These are phyloP conservation scores for Plotosus lineatus DNA, from an alignment of 2,113 vertebrate genomes.

Conservation along the genomic window DNA sequence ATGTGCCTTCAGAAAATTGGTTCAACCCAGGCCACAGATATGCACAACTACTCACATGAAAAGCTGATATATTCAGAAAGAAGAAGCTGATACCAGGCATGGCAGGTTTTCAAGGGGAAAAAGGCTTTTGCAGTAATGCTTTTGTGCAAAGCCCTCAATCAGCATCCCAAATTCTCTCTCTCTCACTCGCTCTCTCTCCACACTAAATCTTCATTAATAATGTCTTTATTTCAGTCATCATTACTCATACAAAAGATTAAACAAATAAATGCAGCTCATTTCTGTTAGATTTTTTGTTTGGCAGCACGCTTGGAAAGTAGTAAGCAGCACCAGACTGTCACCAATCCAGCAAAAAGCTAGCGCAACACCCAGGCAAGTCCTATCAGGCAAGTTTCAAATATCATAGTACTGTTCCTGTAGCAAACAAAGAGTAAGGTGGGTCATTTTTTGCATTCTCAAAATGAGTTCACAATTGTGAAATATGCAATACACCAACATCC, in stretches of 20 bases:
- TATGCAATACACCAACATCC: too few relatives aligned
- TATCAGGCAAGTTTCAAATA: too few relatives aligned
- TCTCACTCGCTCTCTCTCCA: too few relatives aligned
- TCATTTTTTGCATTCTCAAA: too few relatives aligned
- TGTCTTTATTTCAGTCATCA: neutral
- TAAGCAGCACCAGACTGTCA: neutral
- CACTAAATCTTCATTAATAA: too few relatives aligned
- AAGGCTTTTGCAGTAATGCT: slow-evolving; percentile 37
- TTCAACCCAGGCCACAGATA: slow-evolving; percentile 62
- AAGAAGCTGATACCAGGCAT: slow-evolving; percentile 37
- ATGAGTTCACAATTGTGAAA: too few relatives aligned
- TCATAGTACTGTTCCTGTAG: too few relatives aligned
- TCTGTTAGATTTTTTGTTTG: neutral
- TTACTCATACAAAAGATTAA: neutral
- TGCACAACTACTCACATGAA: slow-evolving; percentile 21
- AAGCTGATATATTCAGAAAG: slow-evolving; percentile 33
- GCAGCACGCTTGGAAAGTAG: neutral
- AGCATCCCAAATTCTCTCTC: neutral
- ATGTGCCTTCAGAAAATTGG: neutral
- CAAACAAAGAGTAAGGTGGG: too few relatives aligned
- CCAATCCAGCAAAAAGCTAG: neutral
- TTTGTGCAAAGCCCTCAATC: slow-evolving; percentile 19
- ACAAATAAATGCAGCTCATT: neutral
- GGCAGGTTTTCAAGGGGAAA: slow-evolving; percentile 50
- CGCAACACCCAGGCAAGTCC: neutral